Evolutionary conservation across 2,888 invertebrate species (phyloP), one percentile per base, ranked within the genome.

Genomic region (Podabrus alpinus): DNA sequence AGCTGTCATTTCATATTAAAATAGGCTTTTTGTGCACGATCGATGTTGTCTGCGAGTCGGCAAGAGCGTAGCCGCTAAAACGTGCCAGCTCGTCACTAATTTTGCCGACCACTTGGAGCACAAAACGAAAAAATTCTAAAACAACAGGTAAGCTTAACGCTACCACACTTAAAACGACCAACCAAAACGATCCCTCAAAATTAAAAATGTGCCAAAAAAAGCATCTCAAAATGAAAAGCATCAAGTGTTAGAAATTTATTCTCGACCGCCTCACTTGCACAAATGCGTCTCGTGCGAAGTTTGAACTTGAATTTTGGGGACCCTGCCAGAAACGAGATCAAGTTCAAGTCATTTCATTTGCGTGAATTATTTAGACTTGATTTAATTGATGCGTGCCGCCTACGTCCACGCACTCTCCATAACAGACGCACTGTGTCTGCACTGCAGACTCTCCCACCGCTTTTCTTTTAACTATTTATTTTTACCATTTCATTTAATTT

Each of bases 1-100:
- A 76, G 77, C 79, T 78, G 81, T 78, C 79, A 80, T 79, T 79
- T 79, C 77, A 73, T 80, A 77, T 80, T 74, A 77, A 69, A 66
- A 75, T 81, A 83, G 81, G 83, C 81, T 79, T 62, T 75, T 79
- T 80, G 81, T 80, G 80, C 76, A 77, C 84, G 84, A 85, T 85
- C 84, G 84, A 85, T 85, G 85, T 83, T 80, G 84, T 84, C 84
- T 84, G 62, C 62, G 84, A 84, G 80, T 77, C 81, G 82, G 80
- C 83, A 80, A 83, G 82, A 82, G 82, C 83, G 81, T 80, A 81
- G 73, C 79, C 78, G 80, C 77, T 81, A 81, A 79, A 79, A 79
- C 80, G 79, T 82, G 82, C 81, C 80, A 83, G 81, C 80, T 83
- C 81, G 80, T 83, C 82, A 82, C 82, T 81, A 82, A 80, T 80